Evolutionary conservation across 1,140 invertebrate genomes (phyloP), one percentile per base, ranked within the genome.

Genomic region (Lethocerus indicus): DNA sequence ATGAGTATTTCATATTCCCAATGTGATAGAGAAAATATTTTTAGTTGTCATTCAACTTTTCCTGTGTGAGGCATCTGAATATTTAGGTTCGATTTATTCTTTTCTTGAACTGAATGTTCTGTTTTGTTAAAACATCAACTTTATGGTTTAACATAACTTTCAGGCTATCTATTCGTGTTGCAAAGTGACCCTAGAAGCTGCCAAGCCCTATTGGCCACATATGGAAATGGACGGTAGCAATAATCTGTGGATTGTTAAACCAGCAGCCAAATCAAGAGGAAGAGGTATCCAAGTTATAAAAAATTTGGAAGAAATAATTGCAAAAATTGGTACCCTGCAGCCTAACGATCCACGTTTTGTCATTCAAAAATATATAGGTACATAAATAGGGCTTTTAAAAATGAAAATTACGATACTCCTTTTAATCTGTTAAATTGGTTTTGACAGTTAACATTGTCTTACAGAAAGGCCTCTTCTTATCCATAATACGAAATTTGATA

Each of bases 211-310:
- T 60, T 88, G 83, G 81, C 84, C 86, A 0, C 85, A 90, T 61
- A 72, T 81, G 45, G 73, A 81, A 1, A 73, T 87, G 53, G 90
- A 92, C 62, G 89, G 88, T 0, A 70, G 75, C 28, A 72, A 78
- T 49, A 93, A 94, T 64, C 77, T 93, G 44, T 96, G 91, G 91
- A 94, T 96, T 54, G 73, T 94, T 24, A 96, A 96, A 63, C 91
- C 91, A 0, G 87, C 88, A 13, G 90, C 90, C 45, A 87, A 88
- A 64, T 94, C 88, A 53, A 72, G 90, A 4, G 91, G 92, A 0
- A 71, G 86, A 58, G 91, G 90, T 36, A 94, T 94, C 49, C 74
- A 82, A 14, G 69, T 93, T 23, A 79, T 87, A 71, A 84, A 90
- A 61, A 81, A 79, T 60, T 68, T 94, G 12, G 83, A 89, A 53